phyloP scores from a whole-genome alignment of 2,888 invertebrate genomes.

The Thalpophila matura region DNA sequence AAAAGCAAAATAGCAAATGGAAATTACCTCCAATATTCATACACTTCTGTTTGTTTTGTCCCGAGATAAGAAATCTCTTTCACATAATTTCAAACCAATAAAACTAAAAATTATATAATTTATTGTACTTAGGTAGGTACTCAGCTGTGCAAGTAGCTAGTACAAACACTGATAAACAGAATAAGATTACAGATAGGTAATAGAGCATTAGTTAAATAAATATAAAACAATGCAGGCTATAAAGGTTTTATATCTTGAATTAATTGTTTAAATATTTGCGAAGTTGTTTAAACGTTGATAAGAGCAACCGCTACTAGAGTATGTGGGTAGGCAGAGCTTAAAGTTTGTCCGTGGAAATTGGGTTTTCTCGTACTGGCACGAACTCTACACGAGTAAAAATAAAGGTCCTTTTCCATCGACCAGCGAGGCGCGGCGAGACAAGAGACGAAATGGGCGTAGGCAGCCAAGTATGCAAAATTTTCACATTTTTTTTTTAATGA shows the following conservation, averaged over 20 bases:
- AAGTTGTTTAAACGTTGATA: conserved; percentile 3
- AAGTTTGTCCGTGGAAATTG: neutral
- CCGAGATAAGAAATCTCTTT: conserved; percentile 10
- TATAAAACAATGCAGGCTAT: conserved; percentile 35
- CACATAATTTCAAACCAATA: neutral
- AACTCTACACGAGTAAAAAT: too few relatives aligned
- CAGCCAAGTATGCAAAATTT: too few relatives aligned
- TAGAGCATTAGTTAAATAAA: conserved; percentile 27
- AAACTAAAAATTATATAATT: conserved; percentile 9
- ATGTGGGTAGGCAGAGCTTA: neutral
- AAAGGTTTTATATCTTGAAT: conserved; percentile 20
- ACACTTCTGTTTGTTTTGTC: neutral
- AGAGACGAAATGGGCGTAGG: too few relatives aligned
- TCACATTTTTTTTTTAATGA: too few relatives aligned
- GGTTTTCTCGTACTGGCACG: too few relatives aligned
- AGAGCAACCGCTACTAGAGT: conserved; percentile 1
- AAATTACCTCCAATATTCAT: conserved; percentile 1
- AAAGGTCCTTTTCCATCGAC: too few relatives aligned
- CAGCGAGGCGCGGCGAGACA: too few relatives aligned
- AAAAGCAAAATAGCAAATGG: neutral
- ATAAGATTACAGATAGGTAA: conserved; percentile 15
- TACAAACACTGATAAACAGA: conserved; percentile 44
- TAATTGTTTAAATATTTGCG: conserved; percentile 22
- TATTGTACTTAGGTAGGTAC: conserved; percentile 3
- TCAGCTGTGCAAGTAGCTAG: conserved; percentile 35